Evolutionary conservation across 2,113 vertebrate species (phyloP), one percentile per base, ranked within the genome.

Genomic region (Microtus pennsylvanicus): DNA sequence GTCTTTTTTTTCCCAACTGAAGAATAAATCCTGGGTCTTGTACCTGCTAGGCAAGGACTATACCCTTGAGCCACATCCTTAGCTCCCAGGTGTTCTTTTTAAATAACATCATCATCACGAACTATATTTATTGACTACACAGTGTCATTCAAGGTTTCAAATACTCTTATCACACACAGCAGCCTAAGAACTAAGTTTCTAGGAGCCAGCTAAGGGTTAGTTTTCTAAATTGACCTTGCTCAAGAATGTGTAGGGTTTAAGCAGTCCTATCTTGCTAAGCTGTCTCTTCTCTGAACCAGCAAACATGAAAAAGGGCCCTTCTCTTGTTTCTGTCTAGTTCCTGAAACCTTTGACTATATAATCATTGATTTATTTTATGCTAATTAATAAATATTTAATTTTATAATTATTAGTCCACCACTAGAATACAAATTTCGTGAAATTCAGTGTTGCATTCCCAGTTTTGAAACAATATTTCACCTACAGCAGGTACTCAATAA

Each of bases 361-460:
- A 69, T 89, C 21, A 91, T 55, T 81, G 76, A 90, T 72, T 89
- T 61, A 88, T 77, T 89, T 90, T 86, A 89, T 55, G 67, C 42
- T 47, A 93, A 82, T 93, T 63, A 82, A 87, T 69, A 92, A 61
- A 35, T 28, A 69, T 45, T 90, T 70, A 83, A 76, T 94, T 95
- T 72, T 42, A 6, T 63, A 52, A 63, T 77, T 93, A 50, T 72
- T 87, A 65, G 77, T 87, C 72, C 21, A 70, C 55, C 5, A 8
- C 35, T 92, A 76, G 38, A 93, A 69, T 87, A 21, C 69, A 82
- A 86, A 22, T 91, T 94, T 30, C 21, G 14, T 67, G 45, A 91
- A 21, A 42, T 94, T 94, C 21, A 50, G n/a, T 69, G 28, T 17
- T 74, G 17, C 38, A 86, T 88, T 77, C 82, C 33, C 30, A 76